Evolutionary conservation across 2,888 invertebrate species (phyloP), one percentile per base, ranked within the genome.

Genomic region (Tolmerus cingulatus): DNA sequence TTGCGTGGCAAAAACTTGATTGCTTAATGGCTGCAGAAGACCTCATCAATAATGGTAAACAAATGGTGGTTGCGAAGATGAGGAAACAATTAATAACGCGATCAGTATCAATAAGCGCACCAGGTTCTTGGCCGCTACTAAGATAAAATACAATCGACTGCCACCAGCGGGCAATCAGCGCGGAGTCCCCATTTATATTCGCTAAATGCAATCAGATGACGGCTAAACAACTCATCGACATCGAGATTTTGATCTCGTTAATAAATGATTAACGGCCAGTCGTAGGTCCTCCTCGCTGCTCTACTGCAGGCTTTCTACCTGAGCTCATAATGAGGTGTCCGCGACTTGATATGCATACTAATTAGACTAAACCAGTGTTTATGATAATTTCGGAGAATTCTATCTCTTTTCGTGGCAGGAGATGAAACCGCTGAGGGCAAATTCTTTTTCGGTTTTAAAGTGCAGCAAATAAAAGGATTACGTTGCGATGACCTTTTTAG

Each of bases 151-250:
- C 66, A 66, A 66, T 23, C 19, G 66, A 66, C 27, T 66, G 66
- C 23, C 66, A 66, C 66, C 66, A 66, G 27, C 19, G 51, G n/a
- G 66, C 27, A 66, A 12, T 66, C 66, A 66, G 66, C 66, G 27
- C 27, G 66, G 27, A 27, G 14, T 66, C 12, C 23, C 27, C 66
- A 66, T 66, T n/a, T n/a, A 66, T 66, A 66, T 66, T 66, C 66
- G 23, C 23, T 12, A 19, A 66, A n/a, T 19, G 66, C 66, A 66
- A 23, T 66, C 66, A 19, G 66, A 46, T 79, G 79, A 78, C 43
- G 23, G 37, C 43, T 79, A 79, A 79, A 79, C 79, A 79, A 79
- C 79, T 79, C 79, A 79, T 79, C 79, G 79, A 43, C 79, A 79
- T 79, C 46, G 27, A 79, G 79, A 79, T 79, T 37, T 79, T 79